phyloP scores from a whole-genome alignment of 1,140 invertebrate species.

The Leptinotarsa lineolata region DNA sequence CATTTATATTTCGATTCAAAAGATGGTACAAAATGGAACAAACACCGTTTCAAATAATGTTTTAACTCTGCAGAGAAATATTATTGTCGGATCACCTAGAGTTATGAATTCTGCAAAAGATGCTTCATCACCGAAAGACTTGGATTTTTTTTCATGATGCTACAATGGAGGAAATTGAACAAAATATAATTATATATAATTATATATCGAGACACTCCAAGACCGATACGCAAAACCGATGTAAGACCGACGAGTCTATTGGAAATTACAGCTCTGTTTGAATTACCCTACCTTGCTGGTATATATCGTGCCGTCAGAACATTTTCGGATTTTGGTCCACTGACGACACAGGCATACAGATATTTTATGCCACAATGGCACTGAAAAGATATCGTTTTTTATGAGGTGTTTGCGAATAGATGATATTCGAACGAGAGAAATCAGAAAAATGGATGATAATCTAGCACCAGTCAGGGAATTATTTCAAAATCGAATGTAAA shows the following conservation, averaged over 20 bases:
- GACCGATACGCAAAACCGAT: not conserved
- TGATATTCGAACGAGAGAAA: conserved; percentile 20
- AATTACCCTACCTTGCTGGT: not conserved
- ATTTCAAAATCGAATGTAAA: conserved; percentile 7
- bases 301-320: not conserved
- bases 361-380: conserved; percentile 28
- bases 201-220: too few species aligned
- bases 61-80: too few species aligned
- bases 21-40: too few species aligned
- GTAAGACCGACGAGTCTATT: not conserved
- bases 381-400: conserved; percentile 27
- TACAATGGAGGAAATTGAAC: too few species aligned
- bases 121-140: too few species aligned
- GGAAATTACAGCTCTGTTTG: not conserved
- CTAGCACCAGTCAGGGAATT: conserved; percentile 13
- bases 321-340: conserved; percentile 28
- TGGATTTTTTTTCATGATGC: too few species aligned
- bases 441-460: conserved; percentile 10
- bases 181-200: too few species aligned
- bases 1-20: too few species aligned
- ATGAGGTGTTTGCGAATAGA: conserved; percentile 24
- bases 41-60: too few species aligned
- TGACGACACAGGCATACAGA: conserved; percentile 9
- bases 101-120: too few species aligned
- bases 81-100: too few species aligned